Percentiles rank a stretch among this genome's conserved stretches.
These are phyloP conservation scores for Rhineura floridana DNA, from an alignment of 2,113 vertebrate species.

Conservation along the genomic window DNA sequence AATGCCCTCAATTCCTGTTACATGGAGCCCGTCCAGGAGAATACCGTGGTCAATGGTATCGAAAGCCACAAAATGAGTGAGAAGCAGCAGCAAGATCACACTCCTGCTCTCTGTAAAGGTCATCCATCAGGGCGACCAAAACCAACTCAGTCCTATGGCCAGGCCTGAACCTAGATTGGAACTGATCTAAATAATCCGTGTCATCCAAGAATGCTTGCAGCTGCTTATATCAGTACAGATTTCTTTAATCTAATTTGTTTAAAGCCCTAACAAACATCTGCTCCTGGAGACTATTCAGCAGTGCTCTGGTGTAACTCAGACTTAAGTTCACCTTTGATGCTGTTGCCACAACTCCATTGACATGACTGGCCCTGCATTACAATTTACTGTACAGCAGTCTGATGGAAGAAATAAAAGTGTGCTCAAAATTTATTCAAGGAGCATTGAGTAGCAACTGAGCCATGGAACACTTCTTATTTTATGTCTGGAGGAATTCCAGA, in stretches of 20 bases:
- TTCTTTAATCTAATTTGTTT: not conserved
- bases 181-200: too few species aligned
- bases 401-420: not conserved
- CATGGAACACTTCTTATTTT: not conserved
- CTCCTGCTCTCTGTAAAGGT: too few species aligned
- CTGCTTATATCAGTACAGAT: not conserved
- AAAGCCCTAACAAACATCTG: not conserved
- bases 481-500: not conserved
- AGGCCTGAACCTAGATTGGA: too few species aligned
- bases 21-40: too few species aligned
- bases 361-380: conserved; percentile 7
- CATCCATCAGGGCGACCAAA: too few species aligned
- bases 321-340: not conserved
- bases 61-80: too few species aligned
- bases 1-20: too few species aligned
- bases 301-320: not conserved
- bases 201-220: too few species aligned
- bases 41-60: too few species aligned
- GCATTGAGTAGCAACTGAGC: not conserved
- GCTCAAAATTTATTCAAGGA: not conserved
- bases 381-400: not conserved
- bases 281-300: not conserved
- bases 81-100: too few species aligned
- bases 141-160: too few species aligned
- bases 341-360: not conserved